Evolutionary conservation across 2,113 vertebrate genomes (phyloP), one percentile per base, ranked within the genome.

Genomic region (Mustela lutreola): DNA sequence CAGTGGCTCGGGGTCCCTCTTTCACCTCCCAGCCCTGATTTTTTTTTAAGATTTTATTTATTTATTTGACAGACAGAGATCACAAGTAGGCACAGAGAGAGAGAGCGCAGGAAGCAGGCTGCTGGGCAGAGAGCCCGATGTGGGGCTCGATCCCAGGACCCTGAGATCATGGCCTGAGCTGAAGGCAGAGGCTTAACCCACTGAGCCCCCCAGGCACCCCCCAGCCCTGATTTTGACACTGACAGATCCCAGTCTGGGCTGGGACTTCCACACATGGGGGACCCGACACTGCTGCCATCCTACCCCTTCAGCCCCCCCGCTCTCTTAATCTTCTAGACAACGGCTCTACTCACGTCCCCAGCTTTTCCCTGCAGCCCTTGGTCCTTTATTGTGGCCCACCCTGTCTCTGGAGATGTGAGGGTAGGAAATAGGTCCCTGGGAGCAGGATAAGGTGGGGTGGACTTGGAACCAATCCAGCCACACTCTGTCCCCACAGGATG

Each of bases 401-500:
- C n/a, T 42, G 50, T 10, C 83, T 82, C 48, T 36, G 11, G 53
- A 21, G 42, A 26, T 11, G 11, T 60, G 14, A 28, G 53, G 50
- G 53, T 39, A 12, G 70, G 71, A 26, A 80, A 15, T 31, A 65
- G n/a, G 11, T 67, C 48, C 79, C 33, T 48, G 70, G 71, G 58
- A 21, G 14, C 19, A 63, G 39, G 39, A 75, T n/a, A 24, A 84
- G 7, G 18, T 45, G 19, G 2, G 1, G 26, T 71, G 33, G 63
- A 28, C 91, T 96, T 78, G 65, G 42, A 60, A 53, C 21, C 33
- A 7, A 84, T 36, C 11, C 53, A 75, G 48, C 19, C 45, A 15
- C 2, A n/a, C 67, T 70, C 33, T 70, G 65, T 83, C 91, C 73
- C 67, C 42, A 50, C 96, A 99, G 99, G 98, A 99, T 99, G 99